A percentile compares a stretch with the other conserved stretches of the same genome.
These are phyloP conservation scores for Sarcoramphus papa DNA, from an alignment of 2,797 vertebrate species.

Conservation along the genomic window DNA sequence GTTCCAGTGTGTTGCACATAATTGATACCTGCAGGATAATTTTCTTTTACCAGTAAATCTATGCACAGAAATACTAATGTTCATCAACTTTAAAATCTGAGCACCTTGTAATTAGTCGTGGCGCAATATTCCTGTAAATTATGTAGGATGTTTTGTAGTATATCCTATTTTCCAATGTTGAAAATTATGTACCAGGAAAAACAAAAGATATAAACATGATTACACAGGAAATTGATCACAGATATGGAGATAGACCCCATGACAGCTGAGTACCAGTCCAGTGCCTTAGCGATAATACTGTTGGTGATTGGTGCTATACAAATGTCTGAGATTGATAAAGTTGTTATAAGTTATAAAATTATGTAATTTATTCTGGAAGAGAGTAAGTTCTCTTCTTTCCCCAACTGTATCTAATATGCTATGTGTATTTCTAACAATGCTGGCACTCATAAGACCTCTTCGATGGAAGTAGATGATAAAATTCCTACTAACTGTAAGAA, in stretches of 20 bases:
- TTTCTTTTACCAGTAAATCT: not conserved
- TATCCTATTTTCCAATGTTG: not conserved
- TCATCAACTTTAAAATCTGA: not conserved
- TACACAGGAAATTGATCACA: not conserved
- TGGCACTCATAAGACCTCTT: not conserved
- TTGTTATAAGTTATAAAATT: not conserved
- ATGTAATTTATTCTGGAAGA: not conserved
- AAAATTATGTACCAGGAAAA: not conserved
- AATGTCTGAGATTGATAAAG: not conserved
- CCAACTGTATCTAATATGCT: not conserved
- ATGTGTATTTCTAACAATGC: not conserved
- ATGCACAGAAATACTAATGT: not conserved
- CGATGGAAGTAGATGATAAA: not conserved
- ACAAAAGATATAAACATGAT: not conserved
- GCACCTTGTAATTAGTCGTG: not conserved
- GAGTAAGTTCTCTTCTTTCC: not conserved
- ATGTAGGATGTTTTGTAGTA: not conserved
- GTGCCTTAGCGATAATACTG: conserved; percentile 25
- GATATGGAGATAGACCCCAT: not conserved
- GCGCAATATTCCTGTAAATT: not conserved
- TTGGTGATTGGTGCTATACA: conserved; percentile 28
- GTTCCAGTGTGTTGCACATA: not conserved
- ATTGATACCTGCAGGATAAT: not conserved
- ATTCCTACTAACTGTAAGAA: not conserved
- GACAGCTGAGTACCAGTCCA: not conserved